phyloP scores from a whole-genome alignment of 1,140 invertebrate species.

The Caenorhabditis briggsae region DNA sequence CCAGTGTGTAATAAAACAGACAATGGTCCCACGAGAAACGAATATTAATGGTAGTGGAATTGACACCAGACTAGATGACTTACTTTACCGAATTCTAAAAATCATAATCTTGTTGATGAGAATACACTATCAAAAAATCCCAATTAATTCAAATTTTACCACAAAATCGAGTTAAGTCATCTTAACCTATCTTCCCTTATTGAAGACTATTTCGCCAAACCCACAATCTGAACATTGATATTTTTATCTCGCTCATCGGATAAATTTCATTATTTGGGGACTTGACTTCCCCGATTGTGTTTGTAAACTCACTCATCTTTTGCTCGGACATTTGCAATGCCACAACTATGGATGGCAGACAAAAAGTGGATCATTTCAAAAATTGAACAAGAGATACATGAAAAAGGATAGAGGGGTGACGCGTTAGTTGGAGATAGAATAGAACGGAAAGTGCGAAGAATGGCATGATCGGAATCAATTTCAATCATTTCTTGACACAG shows the following conservation, averaged over 20 bases:
- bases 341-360: background rate
- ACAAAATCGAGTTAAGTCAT: too few relatives aligned
- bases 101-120: too few relatives aligned
- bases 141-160: too few relatives aligned
- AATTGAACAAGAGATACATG: background rate
- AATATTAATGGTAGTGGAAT: background rate
- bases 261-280: constrained; percentile 39
- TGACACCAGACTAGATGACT: background rate
- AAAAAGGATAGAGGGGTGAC: background rate
- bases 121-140: too few relatives aligned
- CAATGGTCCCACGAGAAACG: constrained; percentile 3
- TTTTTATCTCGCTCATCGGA: background rate
- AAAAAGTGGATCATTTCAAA: constrained; percentile 8
- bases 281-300: constrained; percentile 13
- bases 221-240: constrained; percentile 4
- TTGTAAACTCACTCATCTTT: constrained; percentile 47
- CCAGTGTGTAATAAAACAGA: constrained; percentile 35
- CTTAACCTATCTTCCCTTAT: background rate
- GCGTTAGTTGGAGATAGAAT: background rate
- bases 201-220: background rate
- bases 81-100: too few relatives aligned
- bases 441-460: constrained; percentile 19
- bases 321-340: constrained; percentile 14
- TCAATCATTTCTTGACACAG: constrained; percentile 19
- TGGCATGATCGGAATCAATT: constrained; percentile 20